phyloP scores from a whole-genome alignment of 2,797 vertebrate species.

The Apodemus agrarius region DNA sequence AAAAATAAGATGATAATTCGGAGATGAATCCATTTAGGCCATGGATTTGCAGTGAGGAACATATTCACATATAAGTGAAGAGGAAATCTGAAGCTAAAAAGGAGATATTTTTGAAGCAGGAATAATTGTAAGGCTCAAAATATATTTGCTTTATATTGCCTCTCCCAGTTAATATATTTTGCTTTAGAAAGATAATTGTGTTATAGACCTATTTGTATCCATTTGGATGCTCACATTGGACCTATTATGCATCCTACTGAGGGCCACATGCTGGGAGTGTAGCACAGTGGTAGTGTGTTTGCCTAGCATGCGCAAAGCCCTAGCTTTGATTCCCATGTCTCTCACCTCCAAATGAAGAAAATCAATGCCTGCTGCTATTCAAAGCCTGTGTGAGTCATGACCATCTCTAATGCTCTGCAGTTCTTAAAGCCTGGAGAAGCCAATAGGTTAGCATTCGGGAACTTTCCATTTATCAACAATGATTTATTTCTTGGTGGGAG shows the following conservation, averaged over 20 bases:
- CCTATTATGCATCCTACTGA: neutral
- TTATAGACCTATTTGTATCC: constrained; percentile 13
- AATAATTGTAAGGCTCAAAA: neutral
- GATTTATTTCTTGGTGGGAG: constrained; percentile 62
- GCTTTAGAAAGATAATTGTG: constrained; percentile 24
- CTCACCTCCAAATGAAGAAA: neutral
- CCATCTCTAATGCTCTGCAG: constrained; percentile 70
- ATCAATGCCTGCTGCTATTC: constrained; percentile 52
- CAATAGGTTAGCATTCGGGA: constrained; percentile 82
- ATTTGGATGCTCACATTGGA: constrained; percentile 29
- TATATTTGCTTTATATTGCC: neutral
- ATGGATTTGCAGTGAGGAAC: neutral
- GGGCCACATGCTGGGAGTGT: too few relatives aligned
- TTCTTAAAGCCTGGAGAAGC: constrained; percentile 80
- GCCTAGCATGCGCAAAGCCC: neutral
- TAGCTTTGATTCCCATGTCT: neutral
- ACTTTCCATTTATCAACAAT: constrained; percentile 83
- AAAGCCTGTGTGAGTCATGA: constrained; percentile 77
- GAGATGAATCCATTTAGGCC: neutral
- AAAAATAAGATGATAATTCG: constrained; percentile 40
- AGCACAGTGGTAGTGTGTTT: neutral
- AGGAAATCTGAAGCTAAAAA: constrained; percentile 20
- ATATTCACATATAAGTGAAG: neutral
- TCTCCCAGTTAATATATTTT: constrained; percentile 41
- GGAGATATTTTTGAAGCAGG: neutral